Base-by-base conservation (phyloP, 1,140 invertebrate species). In the Condylostylus longicornis region DNA sequence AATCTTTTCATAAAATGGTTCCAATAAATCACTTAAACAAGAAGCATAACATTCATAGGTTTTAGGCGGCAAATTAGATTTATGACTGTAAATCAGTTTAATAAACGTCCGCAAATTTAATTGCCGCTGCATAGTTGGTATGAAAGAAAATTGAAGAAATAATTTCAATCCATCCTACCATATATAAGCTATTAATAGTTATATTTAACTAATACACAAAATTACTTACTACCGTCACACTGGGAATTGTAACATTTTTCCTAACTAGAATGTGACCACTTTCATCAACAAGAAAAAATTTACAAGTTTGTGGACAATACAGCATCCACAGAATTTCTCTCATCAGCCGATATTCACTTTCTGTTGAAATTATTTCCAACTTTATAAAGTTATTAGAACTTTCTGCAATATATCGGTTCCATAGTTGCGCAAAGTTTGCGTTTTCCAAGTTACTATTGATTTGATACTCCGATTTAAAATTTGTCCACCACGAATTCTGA, bases 281-380 rank as follows among this genome's bases (percentile, higher is more conserved):
- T 4, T 22, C 30, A 22, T 41, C 27, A n/a, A 57, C 33, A 5
- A 30, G 18, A n/a, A 60, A 61, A 30, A 53, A 58, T 17, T 45
- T 47, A 18, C 54, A 59, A 10, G 33, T 47, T 12, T 19, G 33
- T 1, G 57, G 54, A 5, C 20, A 20, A 4, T 46, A 35, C 20
- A 60, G 58, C 54, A 58, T 60, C n/a, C 55, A 46, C 14, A 61
- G 36, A 14, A 58, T 51, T 31, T 61, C 58, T 4, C 57, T 40
- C 4, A 58, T 14, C 14, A 61, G 35, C 15, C 48, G 47, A 4
- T 33, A 34, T 32, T 61, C 58, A 1, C 41, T 43, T 8, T 32
- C 37, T 5, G 54, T 58, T 10, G 38, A 44, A 4, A 53, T 49
- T 37, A 42, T 13, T 12, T 33, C 18, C 7, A 43, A 21, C 0